phyloP scores from a whole-genome alignment of 92 coral and sea anemone genomes.

The Porites rus region DNA sequence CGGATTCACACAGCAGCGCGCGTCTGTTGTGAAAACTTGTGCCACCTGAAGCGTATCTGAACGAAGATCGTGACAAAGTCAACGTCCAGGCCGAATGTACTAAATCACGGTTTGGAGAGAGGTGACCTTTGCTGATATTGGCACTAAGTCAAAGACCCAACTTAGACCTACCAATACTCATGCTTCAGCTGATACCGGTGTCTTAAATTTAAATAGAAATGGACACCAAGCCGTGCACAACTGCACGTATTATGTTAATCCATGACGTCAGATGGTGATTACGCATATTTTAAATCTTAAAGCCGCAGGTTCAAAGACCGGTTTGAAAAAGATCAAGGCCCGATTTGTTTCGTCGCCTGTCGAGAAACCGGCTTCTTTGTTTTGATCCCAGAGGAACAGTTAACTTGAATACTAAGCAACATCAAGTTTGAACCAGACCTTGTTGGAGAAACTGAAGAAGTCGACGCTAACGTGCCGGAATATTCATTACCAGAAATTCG shows the following conservation, averaged over 20 bases:
- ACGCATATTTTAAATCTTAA: conserved; percentile 1
- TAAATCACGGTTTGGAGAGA: conserved; percentile 9
- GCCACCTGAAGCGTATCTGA: neutral
- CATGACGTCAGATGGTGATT: conserved; percentile 43
- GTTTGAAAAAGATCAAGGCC: neutral
- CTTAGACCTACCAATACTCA: conserved; percentile 3
- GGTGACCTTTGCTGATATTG: conserved; percentile 47
- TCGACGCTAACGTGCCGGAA: neutral
- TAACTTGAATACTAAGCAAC: too few species aligned
- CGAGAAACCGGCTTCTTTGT: neutral
- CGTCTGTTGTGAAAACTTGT: conserved; percentile 13
- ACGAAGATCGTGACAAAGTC: conserved; percentile 30
- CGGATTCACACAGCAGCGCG: conserved; percentile 8
- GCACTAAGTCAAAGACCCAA: conserved; percentile 50
- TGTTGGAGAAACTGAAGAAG: neutral
- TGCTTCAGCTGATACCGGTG: conserved; percentile 42
- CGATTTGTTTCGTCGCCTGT: neutral
- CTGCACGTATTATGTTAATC: conserved; percentile 59
- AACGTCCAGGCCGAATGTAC: conserved; percentile 25
- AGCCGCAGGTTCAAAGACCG: conserved; percentile 31
- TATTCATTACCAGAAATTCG: neutral
- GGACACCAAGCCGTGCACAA: conserved; percentile 12
- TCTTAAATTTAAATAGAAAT: conserved; percentile 41
- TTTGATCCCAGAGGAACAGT: too few species aligned
- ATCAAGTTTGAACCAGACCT: too few species aligned